Evolutionary conservation across 1,140 invertebrate species (phyloP), one percentile per base, ranked within the genome.

Genomic region (Cydia fagiglandana): DNA sequence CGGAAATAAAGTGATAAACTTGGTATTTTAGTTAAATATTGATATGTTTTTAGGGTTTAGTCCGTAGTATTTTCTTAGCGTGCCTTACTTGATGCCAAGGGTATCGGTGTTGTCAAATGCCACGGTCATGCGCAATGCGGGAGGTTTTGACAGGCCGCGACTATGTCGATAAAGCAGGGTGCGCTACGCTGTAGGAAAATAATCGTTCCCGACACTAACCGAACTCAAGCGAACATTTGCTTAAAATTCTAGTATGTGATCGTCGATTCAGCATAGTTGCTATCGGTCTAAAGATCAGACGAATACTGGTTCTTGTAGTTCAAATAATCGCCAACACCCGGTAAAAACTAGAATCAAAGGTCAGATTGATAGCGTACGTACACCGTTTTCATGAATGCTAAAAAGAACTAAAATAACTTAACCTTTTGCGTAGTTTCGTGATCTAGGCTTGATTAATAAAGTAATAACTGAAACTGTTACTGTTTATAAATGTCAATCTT

Each of bases 161-260:
- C 73, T 78, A 81, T 79, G 89, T 91, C 89, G 88, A 87, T 91
- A 89, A 89, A 88, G 83, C 84, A 84, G 81, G 78, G 50, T 41
- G 76, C 34, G 34, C 34, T 70, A 70, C 7, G n/a, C 30, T 4
- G 12, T 3, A 38, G 28, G 64, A 17, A 61, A 61, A 56, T 13
- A 50, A n/a, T 7, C 50, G 17, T 7, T 61, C 20, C n/a, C 20
- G n/a, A n/a, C 50, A 53, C 10, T 61, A 24, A 24, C 56, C 20
- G 20, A 61, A 61, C 20, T 20, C 56, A 61, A 61, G 56, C 10
- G 17, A 61, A 24, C 17, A 9, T 20, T 10, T 6, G 53, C 53
- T 7, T 24, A 17, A 20, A 17, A n/a, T 15, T 15, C 17, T 15
- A 17, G 5, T 17, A 6, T 56, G 4, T 56, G 53, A 56, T 17